Base-by-base conservation (phyloP, 2,797 vertebrate genomes). In the Gallirallus australis region DNA sequence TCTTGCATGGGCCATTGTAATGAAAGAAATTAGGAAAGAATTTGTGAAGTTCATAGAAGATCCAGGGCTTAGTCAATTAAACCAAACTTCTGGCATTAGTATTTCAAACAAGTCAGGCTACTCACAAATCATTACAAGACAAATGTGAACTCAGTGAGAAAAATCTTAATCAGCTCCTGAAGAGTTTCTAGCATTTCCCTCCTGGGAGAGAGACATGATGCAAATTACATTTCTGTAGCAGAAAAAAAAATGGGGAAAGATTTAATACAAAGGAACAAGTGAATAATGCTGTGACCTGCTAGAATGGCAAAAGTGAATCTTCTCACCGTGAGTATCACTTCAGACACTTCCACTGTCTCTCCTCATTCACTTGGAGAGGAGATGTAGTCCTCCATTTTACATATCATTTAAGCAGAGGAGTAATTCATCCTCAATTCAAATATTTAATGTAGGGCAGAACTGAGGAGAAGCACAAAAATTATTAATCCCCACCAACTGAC, bases 111-210 rank as follows among this genome's bases (percentile, higher is more conserved):
- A 93, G 66, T 66, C 68, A 82, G 33, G 37, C 59, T 86, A 61
- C 70, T 90, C 68, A 86, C 80, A 84, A 82, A 93, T 90, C 80
- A 77, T 90, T 83, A 57, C 35, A 88, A n/a, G 69, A 88, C 71
- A 94, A 95, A 93, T 68, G 50, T 86, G 76, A 94, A 82, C 71
- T 70, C 15, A 12, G 72, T 94, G 80, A 91, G 91, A 96, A 91
- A 93, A 94, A 89, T 70, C 68, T 94, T 95, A 84, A 94, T 94
- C 92, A 89, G 5, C 48, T 94, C 53, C 72, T 86, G 48, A 92
- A 68, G 33, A 60, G 20, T 82, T 91, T 94, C 77, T 66, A 68
- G 13, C 71, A 79, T 53, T 27, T 77, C 27, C 27, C 63, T 81
- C 60, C 53, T 57, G 73, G 77, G 91, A 86, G 90, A 89, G 90